phyloP scores from a whole-genome alignment of 2,113 vertebrate genomes.

The Trematomus loennbergii region DNA sequence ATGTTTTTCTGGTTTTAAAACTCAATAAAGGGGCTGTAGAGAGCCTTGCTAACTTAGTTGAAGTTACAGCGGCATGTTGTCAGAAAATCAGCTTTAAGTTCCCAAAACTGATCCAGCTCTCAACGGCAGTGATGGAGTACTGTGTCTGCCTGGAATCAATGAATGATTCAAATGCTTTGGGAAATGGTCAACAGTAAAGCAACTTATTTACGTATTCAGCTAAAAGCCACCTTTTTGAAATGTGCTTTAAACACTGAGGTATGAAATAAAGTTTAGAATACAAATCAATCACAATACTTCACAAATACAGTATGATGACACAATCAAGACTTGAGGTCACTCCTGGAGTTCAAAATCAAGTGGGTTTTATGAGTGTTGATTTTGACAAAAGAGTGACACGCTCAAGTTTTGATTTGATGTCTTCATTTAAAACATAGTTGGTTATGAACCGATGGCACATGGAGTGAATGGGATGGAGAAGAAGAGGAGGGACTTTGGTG shows the following conservation, averaged over 20 bases:
- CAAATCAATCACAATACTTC: conserved; percentile 19
- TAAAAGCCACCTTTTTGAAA: background rate
- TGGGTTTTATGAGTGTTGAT: background rate
- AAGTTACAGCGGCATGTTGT: background rate
- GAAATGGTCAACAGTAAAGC: background rate
- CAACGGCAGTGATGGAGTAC: too few relatives aligned
- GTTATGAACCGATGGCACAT: conserved; percentile 75
- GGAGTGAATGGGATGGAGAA: conserved; percentile 58
- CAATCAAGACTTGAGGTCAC: conserved; percentile 66
- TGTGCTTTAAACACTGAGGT: too few relatives aligned
- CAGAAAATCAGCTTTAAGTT: conserved; percentile 14
- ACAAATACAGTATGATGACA: conserved; percentile 17
- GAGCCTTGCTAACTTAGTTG: background rate
- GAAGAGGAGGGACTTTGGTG: conserved; percentile 43
- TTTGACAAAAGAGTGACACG: conserved; percentile 15
- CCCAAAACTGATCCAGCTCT: background rate
- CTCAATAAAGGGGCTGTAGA: too few relatives aligned
- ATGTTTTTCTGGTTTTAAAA: background rate
- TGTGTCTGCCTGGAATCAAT: background rate
- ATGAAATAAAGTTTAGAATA: conserved; percentile 11
- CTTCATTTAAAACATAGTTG: conserved; percentile 45
- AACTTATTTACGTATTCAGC: background rate
- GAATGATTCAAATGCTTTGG: conserved; percentile 5
- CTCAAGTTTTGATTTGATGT: conserved; percentile 67
- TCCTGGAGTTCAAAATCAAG: conserved; percentile 23